Evolutionary conservation across 2,113 vertebrate species (phyloP), one percentile per base, ranked within the genome.

Genomic region (Plectropomus leopardus): DNA sequence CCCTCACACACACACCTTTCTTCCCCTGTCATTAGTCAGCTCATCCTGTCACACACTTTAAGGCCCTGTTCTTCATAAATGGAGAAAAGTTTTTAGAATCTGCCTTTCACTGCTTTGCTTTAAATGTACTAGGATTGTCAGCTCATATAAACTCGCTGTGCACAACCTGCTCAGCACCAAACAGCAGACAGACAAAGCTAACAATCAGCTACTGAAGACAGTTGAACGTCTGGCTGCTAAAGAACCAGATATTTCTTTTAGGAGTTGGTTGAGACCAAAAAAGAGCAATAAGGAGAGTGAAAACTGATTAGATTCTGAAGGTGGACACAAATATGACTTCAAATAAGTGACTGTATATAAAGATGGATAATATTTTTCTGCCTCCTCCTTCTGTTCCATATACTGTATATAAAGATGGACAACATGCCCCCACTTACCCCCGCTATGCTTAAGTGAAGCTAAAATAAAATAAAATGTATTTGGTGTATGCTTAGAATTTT

Each of bases 1-100:
- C 53, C 42, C 74, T 47, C 73, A 8, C 53, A 42, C 36, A 40
- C 71, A 24, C 76, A 21, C 82, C 57, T 61, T 34, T 68, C 57
- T 73, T 65, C 44, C 72, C 67, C 58, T 72, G 24, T 59, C 82
- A 86, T 84, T 74, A 72, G 54, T 85, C 80, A 63, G 44, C 24
- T 84, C 61, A 70, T 82, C 34, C 11, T 67, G 50, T 72, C 51
- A 44, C 65, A 63, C 59, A 23, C 64, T 69, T n/a, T 21, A 15
- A 13, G 19, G 10, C 10, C 53, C 13, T 53, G 24, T 68, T 78
- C 11, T 26, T 68, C 15, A 68, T 17, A 44, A 5, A 23, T 70
- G 40, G 14, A 64, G 61, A 19, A 21, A 26, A 36, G 4, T 40
- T 72, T 0, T 40, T 24, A 30, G 3, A 48, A 58, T 45, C 26